phyloP scores from a whole-genome alignment of 2,797 vertebrate genomes.

The Enteromius mattozi region DNA sequence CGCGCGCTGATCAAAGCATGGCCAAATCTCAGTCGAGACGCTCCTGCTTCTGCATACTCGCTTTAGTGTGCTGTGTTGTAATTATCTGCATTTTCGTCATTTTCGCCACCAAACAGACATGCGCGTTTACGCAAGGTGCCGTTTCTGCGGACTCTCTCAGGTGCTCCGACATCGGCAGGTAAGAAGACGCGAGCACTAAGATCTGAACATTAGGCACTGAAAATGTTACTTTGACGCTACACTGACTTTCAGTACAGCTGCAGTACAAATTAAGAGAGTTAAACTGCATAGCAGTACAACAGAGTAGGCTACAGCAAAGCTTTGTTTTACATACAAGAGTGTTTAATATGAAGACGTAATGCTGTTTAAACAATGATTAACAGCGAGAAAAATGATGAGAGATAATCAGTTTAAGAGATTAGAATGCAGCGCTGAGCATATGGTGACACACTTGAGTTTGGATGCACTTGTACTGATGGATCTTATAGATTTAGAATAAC shows the following conservation, averaged over 20 bases:
- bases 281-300: too few species aligned
- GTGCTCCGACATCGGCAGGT: constrained; percentile 78
- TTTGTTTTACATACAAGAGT: background rate
- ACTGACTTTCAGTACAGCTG: background rate
- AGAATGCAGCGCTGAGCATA: constrained; percentile 39
- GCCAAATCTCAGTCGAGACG: constrained; percentile 59
- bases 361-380: background rate
- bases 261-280: background rate
- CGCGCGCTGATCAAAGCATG: constrained; percentile 60
- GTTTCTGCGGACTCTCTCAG: constrained; percentile 74
- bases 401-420: constrained; percentile 77
- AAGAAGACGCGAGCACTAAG: constrained; percentile 35
- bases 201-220: background rate
- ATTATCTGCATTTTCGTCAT: constrained; percentile 63
- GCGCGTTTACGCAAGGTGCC: constrained; percentile 68
- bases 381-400: background rate
- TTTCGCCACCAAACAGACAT: constrained; percentile 1
- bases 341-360: background rate
- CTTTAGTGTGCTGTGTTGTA: constrained; percentile 39
- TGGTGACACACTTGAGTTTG: constrained; percentile 11
- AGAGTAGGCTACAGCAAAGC: background rate
- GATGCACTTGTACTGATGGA: background rate
- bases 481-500: background rate
- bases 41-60: constrained; percentile 54
- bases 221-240: background rate